Evolutionary conservation across 2,888 invertebrate genomes (phyloP).

Genomic region (Lydus trimaculatus): DNA sequence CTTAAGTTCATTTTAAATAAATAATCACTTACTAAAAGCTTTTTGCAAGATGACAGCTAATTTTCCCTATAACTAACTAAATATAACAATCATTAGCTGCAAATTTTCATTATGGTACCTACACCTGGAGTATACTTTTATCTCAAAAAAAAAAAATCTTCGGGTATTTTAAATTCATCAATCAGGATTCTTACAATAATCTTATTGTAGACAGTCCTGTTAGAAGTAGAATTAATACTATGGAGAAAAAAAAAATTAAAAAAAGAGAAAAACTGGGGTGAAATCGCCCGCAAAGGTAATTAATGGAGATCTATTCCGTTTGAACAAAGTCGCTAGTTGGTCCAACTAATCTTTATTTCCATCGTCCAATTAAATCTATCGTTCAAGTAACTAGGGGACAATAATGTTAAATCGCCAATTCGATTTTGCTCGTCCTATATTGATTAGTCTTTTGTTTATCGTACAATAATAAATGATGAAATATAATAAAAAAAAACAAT

Average conservation of each 20-base stretch:
- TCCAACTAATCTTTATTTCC: neutral
- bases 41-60: slow-evolving; percentile 2
- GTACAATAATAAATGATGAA: neutral
- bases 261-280: neutral
- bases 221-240: too few relatives aligned
- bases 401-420: neutral
- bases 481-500: neutral
- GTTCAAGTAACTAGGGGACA: neutral
- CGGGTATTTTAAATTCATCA: neutral
- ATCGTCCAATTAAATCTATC: neutral
- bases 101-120: neutral
- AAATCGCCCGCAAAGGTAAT: neutral
- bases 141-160: neutral
- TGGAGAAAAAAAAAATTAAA: neutral
- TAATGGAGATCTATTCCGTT: neutral
- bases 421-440: neutral
- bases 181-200: neutral
- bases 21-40: slow-evolving; percentile 35
- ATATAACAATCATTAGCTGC: neutral
- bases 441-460: neutral
- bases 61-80: neutral
- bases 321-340: neutral
- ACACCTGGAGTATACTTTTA: neutral
- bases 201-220: too few relatives aligned
- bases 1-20: slow-evolving; percentile 36